Evolutionary conservation across 2,888 invertebrate species (phyloP).

Genomic region (Andrena bicolor): DNA sequence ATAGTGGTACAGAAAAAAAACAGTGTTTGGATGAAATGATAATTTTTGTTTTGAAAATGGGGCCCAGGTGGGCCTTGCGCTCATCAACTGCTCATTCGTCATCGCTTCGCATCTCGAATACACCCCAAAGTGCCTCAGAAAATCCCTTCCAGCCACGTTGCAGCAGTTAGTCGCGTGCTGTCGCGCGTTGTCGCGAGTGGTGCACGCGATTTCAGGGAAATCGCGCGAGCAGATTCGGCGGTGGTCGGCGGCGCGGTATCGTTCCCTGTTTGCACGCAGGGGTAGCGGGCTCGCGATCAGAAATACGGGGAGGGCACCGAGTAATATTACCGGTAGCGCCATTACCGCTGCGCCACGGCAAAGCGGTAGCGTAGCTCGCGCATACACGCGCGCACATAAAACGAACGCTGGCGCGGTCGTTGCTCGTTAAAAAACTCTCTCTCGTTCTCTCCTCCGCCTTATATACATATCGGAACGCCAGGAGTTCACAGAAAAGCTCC

Average conservation of each 20-base stretch:
- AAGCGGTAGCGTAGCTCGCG: slow-evolving; percentile 45
- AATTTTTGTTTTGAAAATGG: no score
- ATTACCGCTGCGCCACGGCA: slow-evolving; percentile 58
- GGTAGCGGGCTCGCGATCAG: slow-evolving; percentile 40
- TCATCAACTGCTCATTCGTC: no score
- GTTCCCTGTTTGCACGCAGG: not conserved
- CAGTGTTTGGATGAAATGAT: no score
- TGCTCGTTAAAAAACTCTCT: slow-evolving; percentile 71
- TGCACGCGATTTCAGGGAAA: not conserved
- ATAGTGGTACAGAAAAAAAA: no score
- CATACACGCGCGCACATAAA: slow-evolving; percentile 33
- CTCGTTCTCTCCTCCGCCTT: slow-evolving; percentile 49
- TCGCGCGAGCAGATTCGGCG: not conserved
- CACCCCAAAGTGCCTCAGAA: not conserved
- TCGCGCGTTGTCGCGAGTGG: not conserved
- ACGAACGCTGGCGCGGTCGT: slow-evolving; percentile 25
- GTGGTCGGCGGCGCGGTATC: not conserved
- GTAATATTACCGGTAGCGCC: slow-evolving; percentile 63
- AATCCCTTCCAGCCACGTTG: not conserved
- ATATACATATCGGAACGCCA: slow-evolving; percentile 63
- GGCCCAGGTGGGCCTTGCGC: no score
- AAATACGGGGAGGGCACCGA: slow-evolving; percentile 35
- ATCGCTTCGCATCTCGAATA: no score
- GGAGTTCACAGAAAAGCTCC: slow-evolving; percentile 59
- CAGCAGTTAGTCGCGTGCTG: not conserved